Evolutionary conservation across 2,888 invertebrate genomes (phyloP).

Genomic region (Lasius fuliginosus): DNA sequence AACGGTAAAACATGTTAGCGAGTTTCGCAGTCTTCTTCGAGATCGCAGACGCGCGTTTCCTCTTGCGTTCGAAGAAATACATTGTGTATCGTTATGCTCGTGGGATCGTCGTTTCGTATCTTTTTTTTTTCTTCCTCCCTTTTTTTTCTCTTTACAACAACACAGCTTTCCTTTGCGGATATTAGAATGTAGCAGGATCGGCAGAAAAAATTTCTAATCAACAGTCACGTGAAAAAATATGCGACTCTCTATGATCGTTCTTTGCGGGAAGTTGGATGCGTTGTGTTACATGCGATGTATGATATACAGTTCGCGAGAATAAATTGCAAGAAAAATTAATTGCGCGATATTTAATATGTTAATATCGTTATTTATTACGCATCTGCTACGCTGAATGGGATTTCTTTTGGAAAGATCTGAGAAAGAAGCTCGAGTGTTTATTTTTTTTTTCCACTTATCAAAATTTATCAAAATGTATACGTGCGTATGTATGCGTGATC

Average conservation of each 20-base stretch:
- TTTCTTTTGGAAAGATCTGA: conserved; percentile 10
- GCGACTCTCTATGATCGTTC: conserved; percentile 37
- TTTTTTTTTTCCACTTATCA: conserved; percentile 29
- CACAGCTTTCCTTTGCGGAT: conserved; percentile 28
- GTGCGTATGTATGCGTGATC: neutral
- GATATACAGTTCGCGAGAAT: neutral
- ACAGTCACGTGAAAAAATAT: conserved; percentile 27
- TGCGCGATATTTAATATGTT: neutral
- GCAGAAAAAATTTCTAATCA: conserved; percentile 43
- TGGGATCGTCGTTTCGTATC: conserved; percentile 48
- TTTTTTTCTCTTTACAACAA: conserved; percentile 5
- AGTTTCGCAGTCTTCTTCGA: conserved; percentile 54
- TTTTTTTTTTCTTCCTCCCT: neutral
- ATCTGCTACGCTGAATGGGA: neutral
- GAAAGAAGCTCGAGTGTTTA: neutral
- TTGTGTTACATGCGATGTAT: neutral
- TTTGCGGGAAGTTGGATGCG: neutral
- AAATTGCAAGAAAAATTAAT: conserved; percentile 6
- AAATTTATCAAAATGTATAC: conserved; percentile 47
- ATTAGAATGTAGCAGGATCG: conserved; percentile 28
- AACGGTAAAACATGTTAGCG: conserved; percentile 62
- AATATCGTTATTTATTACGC: neutral
- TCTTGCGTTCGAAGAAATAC: conserved; percentile 54
- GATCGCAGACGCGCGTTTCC: conserved; percentile 52
- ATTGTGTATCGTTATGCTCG: conserved; percentile 44